A percentile compares a stretch with the other conserved stretches of the same genome.
Evolutionary conservation across 2,797 vertebrate genomes (phyloP).

Genomic region (Thamnophis elegans): DNA sequence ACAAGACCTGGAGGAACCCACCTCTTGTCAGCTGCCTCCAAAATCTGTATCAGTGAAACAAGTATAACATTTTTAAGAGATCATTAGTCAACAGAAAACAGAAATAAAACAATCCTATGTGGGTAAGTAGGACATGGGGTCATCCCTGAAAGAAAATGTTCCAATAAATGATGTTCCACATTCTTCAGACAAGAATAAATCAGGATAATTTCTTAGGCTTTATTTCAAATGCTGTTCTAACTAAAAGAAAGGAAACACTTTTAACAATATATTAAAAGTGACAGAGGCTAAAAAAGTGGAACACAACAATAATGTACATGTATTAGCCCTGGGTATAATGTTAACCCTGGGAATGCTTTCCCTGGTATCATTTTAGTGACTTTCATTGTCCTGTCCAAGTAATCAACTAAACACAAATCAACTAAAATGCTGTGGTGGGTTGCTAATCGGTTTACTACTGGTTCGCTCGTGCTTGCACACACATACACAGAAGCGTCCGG

Average conservation of each 20-base stretch:
- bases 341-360: background rate
- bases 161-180: slow-evolving; percentile 36
- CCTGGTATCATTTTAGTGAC: background rate
- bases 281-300: background rate
- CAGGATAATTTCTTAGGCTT: slow-evolving; percentile 60
- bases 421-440: background rate
- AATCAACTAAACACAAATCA: background rate
- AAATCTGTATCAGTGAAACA: slow-evolving; percentile 13
- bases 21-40: background rate
- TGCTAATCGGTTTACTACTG: too few species aligned
- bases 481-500: too few species aligned
- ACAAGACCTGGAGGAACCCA: too few species aligned
- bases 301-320: background rate
- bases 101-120: slow-evolving; percentile 55
- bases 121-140: slow-evolving; percentile 59
- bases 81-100: slow-evolving; percentile 49
- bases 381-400: background rate
- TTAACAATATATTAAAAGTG: background rate
- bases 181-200: background rate
- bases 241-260: background rate
- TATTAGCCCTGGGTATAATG: background rate
- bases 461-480: too few species aligned
- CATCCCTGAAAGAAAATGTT: slow-evolving; percentile 54
- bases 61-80: background rate
- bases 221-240: slow-evolving; percentile 41